phyloP scores from a whole-genome alignment of 2,888 invertebrate species.

The Sphecodes monilicornis region DNA sequence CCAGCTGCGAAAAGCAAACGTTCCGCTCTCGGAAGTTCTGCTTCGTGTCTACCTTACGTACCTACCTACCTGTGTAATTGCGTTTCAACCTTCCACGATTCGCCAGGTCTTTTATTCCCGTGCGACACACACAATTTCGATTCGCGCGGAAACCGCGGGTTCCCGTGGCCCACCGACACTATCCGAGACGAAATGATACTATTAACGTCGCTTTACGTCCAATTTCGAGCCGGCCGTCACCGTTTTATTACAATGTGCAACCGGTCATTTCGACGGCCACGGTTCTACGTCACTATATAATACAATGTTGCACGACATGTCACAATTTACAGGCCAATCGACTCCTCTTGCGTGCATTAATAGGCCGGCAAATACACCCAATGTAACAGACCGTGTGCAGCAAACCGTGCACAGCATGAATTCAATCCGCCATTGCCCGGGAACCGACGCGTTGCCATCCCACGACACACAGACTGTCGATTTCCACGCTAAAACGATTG shows the following conservation, averaged over 20 bases:
- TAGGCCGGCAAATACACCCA: conserved; percentile 23
- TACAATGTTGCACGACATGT: conserved; percentile 50
- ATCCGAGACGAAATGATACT: conserved; percentile 43
- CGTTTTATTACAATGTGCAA: conserved; percentile 42
- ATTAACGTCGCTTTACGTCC: conserved; percentile 56
- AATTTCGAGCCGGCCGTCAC: conserved; percentile 42
- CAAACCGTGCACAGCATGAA: conserved; percentile 23
- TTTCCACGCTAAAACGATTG: neutral
- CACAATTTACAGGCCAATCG: conserved; percentile 57
- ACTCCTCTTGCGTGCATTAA: conserved; percentile 55
- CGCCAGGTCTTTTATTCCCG: neutral
- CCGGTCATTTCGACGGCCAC: conserved; percentile 45
- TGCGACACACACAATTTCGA: neutral
- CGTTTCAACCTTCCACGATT: neutral
- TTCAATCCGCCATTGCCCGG: conserved; percentile 30
- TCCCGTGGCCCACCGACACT: conserved; percentile 2
- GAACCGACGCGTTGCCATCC: conserved; percentile 14
- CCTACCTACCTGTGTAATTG: neutral
- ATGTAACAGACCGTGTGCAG: conserved; percentile 10
- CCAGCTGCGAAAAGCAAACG: neutral
- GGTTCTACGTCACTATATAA: conserved; percentile 32
- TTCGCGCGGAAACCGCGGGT: neutral
- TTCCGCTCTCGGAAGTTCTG: neutral
- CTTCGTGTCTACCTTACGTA: neutral
- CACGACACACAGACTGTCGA: conserved; percentile 6